Evolutionary conservation across 1,140 invertebrate species (phyloP), one percentile per base, ranked within the genome.

Genomic region (Ceratoteleas bidentatus): DNA sequence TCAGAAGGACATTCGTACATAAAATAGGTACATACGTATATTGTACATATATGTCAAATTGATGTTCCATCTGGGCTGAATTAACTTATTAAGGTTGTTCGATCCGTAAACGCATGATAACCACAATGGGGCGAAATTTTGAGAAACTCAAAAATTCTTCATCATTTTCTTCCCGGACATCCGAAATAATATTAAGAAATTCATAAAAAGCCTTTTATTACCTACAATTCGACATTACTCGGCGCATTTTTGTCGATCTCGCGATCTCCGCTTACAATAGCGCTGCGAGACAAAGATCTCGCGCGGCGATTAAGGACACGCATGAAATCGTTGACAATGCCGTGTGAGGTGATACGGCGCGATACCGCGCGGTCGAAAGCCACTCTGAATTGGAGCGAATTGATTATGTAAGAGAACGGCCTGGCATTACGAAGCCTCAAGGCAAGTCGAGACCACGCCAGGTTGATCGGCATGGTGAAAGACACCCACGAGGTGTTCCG

Each of bases 381-480:
- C 36, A 65, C 53, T 68, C 36, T 52, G 75, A 86, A 85, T 80
- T 83, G 69, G 84, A 86, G 80, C 81, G 84, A 75, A 83, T 80
- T 84, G 80, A 83, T 87, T 86, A 86, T 83, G 84, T 85, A 87
- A 87, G 84, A 84, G 81, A 87, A 79, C 45, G 76, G 80, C 36
- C 56, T 84, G 76, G 78, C 69, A 85, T 87, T 85, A 84, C 81
- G 78, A 84, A 79, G 81, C 83, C 83, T 85, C 84, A 82, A 86
- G 86, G 86, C 85, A 76, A 86, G 52, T 83, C 76, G 77, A 72
- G 66, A 85, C 74, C 53, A 73, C 73, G 73, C 73, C 62, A 77
- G 62, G 61, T 72, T 77, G 83, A 81, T 83, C 56, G 73, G 47
- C 38, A 57, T 32, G 24, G 78, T 86, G 85, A 84, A 85, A 85